phyloP scores from a whole-genome alignment of 2,113 vertebrate genomes.

The Cololabis saira region DNA sequence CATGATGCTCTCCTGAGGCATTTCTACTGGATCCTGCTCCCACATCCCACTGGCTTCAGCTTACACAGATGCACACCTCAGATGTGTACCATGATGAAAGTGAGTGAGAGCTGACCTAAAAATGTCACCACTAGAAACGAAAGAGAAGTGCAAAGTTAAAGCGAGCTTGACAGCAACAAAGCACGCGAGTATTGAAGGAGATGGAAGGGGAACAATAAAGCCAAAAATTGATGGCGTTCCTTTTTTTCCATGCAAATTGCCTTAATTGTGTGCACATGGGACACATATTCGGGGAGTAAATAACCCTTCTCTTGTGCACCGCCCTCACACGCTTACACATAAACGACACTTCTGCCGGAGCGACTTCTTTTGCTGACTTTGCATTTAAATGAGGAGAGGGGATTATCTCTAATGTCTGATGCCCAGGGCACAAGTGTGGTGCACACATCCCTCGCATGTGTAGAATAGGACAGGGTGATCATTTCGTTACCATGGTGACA shows the following conservation, averaged over 20 bases:
- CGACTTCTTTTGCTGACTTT: slow-evolving; percentile 78
- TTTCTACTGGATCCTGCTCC: slow-evolving; percentile 44
- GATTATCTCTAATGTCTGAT: slow-evolving; percentile 75
- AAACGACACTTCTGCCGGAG: slow-evolving; percentile 49
- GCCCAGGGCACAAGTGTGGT: slow-evolving; percentile 59
- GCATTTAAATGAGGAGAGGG: slow-evolving; percentile 74
- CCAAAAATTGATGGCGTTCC: slow-evolving; percentile 24
- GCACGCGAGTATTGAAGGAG: slow-evolving; percentile 22
- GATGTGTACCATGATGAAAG: slow-evolving; percentile 59
- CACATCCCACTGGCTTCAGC: slow-evolving; percentile 50
- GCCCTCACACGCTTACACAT: slow-evolving; percentile 29
- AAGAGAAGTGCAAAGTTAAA: background rate
- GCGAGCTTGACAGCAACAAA: slow-evolving; percentile 22
- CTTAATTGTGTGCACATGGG: slow-evolving; percentile 27
- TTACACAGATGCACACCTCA: background rate
- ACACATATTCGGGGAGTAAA: slow-evolving; percentile 20
- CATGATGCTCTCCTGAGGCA: slow-evolving; percentile 50
- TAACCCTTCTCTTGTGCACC: background rate
- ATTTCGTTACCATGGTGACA: slow-evolving; percentile 67
- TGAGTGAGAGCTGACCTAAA: slow-evolving; percentile 76
- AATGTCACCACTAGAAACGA: slow-evolving; percentile 65
- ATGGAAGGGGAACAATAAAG: background rate
- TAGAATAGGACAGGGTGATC: slow-evolving; percentile 34
- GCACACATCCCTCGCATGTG: slow-evolving; percentile 19
- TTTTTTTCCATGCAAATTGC: slow-evolving; percentile 33